phyloP scores from a whole-genome alignment of 2,888 invertebrate genomes.

The Pimpla rufipes region DNA sequence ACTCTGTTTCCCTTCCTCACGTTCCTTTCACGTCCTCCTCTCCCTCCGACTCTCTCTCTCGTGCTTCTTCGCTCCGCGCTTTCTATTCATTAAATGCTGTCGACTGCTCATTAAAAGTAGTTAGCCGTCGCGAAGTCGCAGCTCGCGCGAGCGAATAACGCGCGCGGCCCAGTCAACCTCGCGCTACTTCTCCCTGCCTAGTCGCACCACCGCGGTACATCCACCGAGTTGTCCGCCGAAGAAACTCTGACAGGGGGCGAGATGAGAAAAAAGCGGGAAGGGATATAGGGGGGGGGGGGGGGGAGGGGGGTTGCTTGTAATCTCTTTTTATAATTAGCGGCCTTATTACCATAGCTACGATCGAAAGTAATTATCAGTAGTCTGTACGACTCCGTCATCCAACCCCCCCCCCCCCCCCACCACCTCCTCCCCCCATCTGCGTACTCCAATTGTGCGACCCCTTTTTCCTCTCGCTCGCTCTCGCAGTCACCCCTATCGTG shows the following conservation, averaged over 20 bases:
- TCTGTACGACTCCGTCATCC: conserved; percentile 41
- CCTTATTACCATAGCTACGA: conserved; percentile 78
- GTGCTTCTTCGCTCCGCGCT: conserved; percentile 64
- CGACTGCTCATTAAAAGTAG: conserved; percentile 79
- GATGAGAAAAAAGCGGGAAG: conserved; percentile 19
- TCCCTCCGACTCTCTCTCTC: conserved; percentile 5
- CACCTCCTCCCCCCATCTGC: not conserved
- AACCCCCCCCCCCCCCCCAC: not conserved
- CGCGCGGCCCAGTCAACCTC: conserved; percentile 40
- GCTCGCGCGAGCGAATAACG: conserved; percentile 66
- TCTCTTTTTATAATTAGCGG: conserved; percentile 77
- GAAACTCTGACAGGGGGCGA: conserved; percentile 32
- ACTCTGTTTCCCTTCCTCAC: conserved; percentile 7
- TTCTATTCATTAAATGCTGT: conserved; percentile 78
- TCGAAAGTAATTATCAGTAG: conserved; percentile 77
- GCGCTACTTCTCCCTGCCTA: conserved; percentile 27
- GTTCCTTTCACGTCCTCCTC: conserved; percentile 11
- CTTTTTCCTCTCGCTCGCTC: conserved; percentile 38
- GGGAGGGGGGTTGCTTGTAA: conserved; percentile 46
- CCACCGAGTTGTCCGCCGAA: conserved; percentile 34
- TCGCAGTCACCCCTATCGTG: not conserved
- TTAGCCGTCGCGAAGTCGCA: conserved; percentile 75
- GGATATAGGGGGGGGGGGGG: conserved; percentile 28
- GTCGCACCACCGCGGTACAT: conserved; percentile 27
- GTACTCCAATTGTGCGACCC: conserved; percentile 34